These are phyloP conservation scores for Channa maculata DNA, from an alignment of 2,113 vertebrate species.

Conservation along the genomic window DNA sequence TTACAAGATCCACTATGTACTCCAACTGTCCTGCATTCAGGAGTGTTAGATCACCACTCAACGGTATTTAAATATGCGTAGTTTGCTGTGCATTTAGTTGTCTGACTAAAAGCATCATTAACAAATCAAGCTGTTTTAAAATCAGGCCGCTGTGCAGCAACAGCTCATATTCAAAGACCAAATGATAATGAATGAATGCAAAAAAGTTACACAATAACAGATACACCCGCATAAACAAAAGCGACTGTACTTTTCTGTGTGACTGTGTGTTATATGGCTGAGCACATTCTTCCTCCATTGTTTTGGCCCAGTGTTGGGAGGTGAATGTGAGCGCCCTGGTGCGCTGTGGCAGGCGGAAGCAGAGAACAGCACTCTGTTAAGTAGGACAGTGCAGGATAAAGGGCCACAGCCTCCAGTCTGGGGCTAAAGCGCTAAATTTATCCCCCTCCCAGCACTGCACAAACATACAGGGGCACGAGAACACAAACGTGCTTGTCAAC, in stretches of 20 bases:
- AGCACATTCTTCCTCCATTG: constrained; percentile 54
- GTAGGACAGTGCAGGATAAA: constrained; percentile 91
- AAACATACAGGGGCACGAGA: constrained; percentile 59
- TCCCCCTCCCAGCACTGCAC: constrained; percentile 74
- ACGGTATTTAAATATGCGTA: constrained; percentile 35
- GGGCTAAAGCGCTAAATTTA: constrained; percentile 87
- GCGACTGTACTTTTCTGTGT: constrained; percentile 26
- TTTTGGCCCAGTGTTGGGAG: constrained; percentile 42
- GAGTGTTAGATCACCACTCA: constrained; percentile 37
- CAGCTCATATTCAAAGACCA: constrained; percentile 12
- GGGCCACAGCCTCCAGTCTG: constrained; percentile 87
- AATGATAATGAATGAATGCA: constrained; percentile 23
- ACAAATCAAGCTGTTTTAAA: constrained; percentile 59
- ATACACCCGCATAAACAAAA: constrained; percentile 20
- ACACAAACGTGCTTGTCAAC: constrained; percentile 58
- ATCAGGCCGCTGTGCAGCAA: constrained; percentile 36
- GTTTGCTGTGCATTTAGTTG: constrained; percentile 33
- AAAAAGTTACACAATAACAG: constrained; percentile 26
- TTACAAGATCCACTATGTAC: constrained; percentile 8
- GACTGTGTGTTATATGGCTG: constrained; percentile 33
- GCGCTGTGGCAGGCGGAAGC: constrained; percentile 77
- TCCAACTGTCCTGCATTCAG: constrained; percentile 50
- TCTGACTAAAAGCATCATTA: constrained; percentile 51
- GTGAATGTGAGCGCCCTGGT: constrained; percentile 56
- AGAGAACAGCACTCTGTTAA: constrained; percentile 83